Percentiles rank a stretch among this genome's conserved stretches.
Evolutionary conservation across 1,140 invertebrate genomes (phyloP).

Genomic region (Drosophila sucinea): DNA sequence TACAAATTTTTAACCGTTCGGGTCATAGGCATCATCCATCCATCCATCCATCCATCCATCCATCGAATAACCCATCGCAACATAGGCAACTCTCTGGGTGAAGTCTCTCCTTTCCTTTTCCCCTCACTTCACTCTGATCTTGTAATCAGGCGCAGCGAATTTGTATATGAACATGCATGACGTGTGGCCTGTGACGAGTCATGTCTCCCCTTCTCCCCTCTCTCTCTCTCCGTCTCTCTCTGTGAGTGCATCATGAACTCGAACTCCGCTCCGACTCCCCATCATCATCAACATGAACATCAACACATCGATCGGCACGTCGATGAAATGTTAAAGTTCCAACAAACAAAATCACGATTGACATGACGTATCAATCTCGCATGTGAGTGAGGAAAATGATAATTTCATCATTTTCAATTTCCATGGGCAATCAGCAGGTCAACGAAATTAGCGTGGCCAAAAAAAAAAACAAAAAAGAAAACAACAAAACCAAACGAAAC

Average conservation of each 20-base stretch:
- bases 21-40: slow-evolving; percentile 53
- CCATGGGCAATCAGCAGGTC: slow-evolving; percentile 79
- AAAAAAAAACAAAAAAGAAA: slow-evolving; percentile 30
- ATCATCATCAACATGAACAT: slow-evolving; percentile 46
- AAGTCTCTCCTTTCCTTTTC: slow-evolving; percentile 6
- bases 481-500: neutral
- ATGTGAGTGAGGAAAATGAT: slow-evolving; percentile 75
- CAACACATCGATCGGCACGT: slow-evolving; percentile 66
- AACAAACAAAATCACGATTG: slow-evolving; percentile 81
- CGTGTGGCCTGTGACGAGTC: slow-evolving; percentile 69
- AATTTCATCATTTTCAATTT: slow-evolving; percentile 81
- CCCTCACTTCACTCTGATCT: slow-evolving; percentile 48
- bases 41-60: neutral
- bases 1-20: slow-evolving; percentile 80
- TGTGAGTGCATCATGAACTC: slow-evolving; percentile 22
- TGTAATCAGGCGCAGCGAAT: slow-evolving; percentile 79
- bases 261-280: slow-evolving; percentile 13
- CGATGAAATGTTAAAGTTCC: slow-evolving; percentile 81
- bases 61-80: neutral
- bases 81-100: neutral
- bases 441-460: slow-evolving; percentile 80
- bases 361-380: slow-evolving; percentile 68
- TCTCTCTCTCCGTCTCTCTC: neutral
- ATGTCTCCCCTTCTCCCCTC: slow-evolving; percentile 23
- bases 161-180: slow-evolving; percentile 81